Evolutionary conservation across 64 coral and sea anemone genomes (phyloP), one percentile per base, ranked within the genome.

Genomic region (Hydrozoanthus tunicans): DNA sequence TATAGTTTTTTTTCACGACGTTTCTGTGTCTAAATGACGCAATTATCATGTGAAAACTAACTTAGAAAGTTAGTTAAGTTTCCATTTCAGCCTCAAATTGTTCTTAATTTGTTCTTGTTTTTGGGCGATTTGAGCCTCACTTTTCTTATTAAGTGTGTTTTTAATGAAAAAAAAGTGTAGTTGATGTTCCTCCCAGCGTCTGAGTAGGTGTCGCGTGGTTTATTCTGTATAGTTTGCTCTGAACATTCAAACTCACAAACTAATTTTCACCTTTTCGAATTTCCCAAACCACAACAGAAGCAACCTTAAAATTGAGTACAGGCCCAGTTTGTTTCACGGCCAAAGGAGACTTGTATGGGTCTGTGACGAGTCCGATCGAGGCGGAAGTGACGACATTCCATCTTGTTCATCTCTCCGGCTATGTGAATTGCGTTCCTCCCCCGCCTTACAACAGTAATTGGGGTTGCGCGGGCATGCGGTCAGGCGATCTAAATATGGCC

Each of bases 351-450:
- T 3, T 13, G 25, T 83, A 53, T 66, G 81, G 81, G 3, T 67
- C 81, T 14, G 62, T 83, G 3, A n/a, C 6, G 25, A 83, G 62
- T 8, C 27, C 62, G 4, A 7, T 53, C 6, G 62, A 54, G 62
- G 5, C 53, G 13, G 4, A 14, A 4, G 81, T 83, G 1, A 51
- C 8, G 7, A 83, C 53, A 8, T 83, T 83, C 14, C 81, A 66
- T 53, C 43, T 83, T 24, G 81, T 83, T 13, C 63, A 83, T 52
- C 14, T 83, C 11, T 83, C 81, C 1, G 81, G 81, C 6, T 14
- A 65, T 13, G 51, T 83, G 32, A 68, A 65, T 51, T 83, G 81
- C 54, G 78, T 80, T 3, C 1, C 1, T 58, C 23, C 9, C 60
- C 3, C 15, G 7, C 3, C 0, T 9, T 80, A 11, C 56, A 59